phyloP scores from a whole-genome alignment of 2,888 invertebrate species.

The Rutpela maculata region DNA sequence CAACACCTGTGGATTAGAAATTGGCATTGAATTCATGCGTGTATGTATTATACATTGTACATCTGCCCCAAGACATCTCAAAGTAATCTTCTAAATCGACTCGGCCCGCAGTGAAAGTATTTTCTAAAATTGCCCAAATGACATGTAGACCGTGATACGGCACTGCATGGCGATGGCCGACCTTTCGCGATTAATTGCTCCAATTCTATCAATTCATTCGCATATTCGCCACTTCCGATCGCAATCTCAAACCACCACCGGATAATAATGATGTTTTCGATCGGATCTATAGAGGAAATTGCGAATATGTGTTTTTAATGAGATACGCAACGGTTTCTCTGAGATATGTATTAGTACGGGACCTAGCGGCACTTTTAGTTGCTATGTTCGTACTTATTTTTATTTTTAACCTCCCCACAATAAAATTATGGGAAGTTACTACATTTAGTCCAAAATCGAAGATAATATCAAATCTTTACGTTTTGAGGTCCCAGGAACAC shows the following conservation, averaged over 20 bases:
- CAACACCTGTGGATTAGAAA: background rate
- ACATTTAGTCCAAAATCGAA: too few relatives aligned
- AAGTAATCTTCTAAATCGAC: constrained; percentile 4
- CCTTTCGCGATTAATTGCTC: constrained; percentile 28
- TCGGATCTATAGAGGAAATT: background rate
- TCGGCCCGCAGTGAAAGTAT: constrained; percentile 40
- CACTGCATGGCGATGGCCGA: background rate
- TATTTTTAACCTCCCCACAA: too few relatives aligned
- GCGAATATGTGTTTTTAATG: constrained; percentile 2
- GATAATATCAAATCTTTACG: too few relatives aligned
- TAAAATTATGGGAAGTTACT: too few relatives aligned
- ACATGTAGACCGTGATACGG: constrained; percentile 53
- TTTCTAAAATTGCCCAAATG: constrained; percentile 49
- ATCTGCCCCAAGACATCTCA: background rate
- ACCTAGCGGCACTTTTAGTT: too few relatives aligned
- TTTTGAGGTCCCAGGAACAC: too few relatives aligned
- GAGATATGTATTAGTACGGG: too few relatives aligned
- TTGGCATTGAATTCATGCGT: background rate
- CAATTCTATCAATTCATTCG: constrained; percentile 25
- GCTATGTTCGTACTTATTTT: too few relatives aligned
- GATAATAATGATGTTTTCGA: background rate
- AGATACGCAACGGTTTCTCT: background rate
- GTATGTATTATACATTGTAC: background rate
- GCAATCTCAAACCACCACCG: background rate
- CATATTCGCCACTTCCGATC: constrained; percentile 14